Percentiles rank a stretch among this genome's conserved stretches.
phyloP scores from a whole-genome alignment of 2,797 vertebrate species.

The Cygnus olor region DNA sequence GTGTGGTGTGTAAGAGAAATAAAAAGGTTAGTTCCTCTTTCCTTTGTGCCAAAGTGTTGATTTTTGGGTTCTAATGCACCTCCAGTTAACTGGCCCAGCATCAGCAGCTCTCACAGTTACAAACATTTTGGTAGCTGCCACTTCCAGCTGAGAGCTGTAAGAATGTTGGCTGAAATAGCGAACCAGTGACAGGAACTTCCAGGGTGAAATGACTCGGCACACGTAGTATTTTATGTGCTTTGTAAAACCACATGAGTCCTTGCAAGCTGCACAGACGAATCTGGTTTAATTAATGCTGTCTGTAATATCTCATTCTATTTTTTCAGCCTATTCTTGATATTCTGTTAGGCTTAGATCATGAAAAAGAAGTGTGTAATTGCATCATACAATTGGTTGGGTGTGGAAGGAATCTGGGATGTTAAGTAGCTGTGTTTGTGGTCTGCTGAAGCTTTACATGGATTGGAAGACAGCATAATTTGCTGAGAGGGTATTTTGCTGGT shows the following conservation, averaged over 20 bases:
- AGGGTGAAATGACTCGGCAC: background rate
- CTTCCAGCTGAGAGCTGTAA: background rate
- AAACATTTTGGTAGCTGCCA: background rate
- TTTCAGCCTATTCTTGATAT: background rate
- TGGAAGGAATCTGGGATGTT: background rate
- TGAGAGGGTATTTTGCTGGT: background rate
- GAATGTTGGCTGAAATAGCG: background rate
- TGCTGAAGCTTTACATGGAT: background rate
- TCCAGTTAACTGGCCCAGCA: background rate
- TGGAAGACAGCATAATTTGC: background rate
- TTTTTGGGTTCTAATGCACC: background rate
- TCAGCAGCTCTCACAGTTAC: background rate
- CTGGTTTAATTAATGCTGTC: background rate
- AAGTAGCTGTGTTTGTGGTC: background rate
- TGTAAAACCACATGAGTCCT: background rate
- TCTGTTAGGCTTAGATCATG: background rate
- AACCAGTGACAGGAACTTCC: background rate
- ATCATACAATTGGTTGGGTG: background rate
- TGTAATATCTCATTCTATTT: conserved; percentile 1
- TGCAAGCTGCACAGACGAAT: background rate
- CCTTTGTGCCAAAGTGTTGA: background rate
- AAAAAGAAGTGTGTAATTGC: background rate
- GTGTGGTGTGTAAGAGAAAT: background rate
- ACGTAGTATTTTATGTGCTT: background rate
- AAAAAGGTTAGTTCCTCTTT: background rate